Conservation (phyloP, 2,113 vertebrate genomes). For the Hippoglossus stenolepis region DNA sequence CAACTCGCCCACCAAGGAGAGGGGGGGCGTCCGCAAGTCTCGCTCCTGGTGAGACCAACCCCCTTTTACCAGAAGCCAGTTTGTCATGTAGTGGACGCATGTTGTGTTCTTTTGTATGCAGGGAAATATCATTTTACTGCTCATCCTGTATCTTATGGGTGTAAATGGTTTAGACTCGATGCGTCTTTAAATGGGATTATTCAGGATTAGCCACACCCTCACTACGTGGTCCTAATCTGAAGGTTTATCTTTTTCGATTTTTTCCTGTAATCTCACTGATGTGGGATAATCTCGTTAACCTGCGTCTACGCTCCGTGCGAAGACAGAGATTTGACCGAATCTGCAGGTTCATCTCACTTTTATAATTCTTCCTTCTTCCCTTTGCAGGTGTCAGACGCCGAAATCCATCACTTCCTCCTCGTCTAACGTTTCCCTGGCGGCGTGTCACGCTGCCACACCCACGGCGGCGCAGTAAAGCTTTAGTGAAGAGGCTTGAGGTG, state of each 20-base stretch:
- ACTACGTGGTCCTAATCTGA: slow-evolving; percentile 54
- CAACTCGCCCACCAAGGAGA: slow-evolving; percentile 85
- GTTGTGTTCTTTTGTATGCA: no score
- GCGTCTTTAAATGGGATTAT: slow-evolving; percentile 62
- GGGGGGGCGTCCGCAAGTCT: slow-evolving; percentile 87
- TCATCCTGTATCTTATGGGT: neutral
- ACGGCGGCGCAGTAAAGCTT: slow-evolving; percentile 67
- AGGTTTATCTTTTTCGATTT: slow-evolving; percentile 29
- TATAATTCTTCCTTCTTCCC: neutral
- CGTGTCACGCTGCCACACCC: slow-evolving; percentile 75
- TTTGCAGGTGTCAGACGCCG: slow-evolving; percentile 89
- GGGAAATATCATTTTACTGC: no score
- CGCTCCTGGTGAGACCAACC: slow-evolving; percentile 88
- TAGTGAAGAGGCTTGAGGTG: neutral
- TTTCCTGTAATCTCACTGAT: slow-evolving; percentile 41
- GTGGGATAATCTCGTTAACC: slow-evolving; percentile 47
- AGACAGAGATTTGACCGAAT: neutral
- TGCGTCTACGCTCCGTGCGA: neutral
- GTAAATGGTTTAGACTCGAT: slow-evolving; percentile 48
- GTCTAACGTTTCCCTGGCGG: slow-evolving; percentile 84
- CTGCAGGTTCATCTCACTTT: neutral
- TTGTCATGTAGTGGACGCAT: no score
- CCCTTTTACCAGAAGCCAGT: no score
- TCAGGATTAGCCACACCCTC: slow-evolving; percentile 65
- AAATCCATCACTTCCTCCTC: slow-evolving; percentile 86